Conservation (phyloP, 2,888 invertebrate genomes). For the Sipunculus nudus region DNA sequence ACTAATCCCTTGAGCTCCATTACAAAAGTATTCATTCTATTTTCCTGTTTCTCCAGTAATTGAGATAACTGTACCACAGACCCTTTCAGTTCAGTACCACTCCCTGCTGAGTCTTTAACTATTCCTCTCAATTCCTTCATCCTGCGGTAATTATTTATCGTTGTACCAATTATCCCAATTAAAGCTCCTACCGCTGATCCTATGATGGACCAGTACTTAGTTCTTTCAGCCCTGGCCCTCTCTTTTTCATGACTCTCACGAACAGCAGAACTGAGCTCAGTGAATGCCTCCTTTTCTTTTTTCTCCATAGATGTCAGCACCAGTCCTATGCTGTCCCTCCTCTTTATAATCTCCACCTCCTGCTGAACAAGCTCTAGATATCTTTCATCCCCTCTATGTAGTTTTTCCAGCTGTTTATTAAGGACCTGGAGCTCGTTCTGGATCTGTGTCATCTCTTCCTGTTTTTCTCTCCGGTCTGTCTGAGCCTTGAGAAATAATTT, state of each 20-base stretch:
- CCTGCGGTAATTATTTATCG: conserved; percentile 74
- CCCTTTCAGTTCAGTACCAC: conserved; percentile 26
- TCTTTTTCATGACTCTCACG: conserved; percentile 86
- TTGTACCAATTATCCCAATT: conserved; percentile 75
- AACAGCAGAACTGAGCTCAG: conserved; percentile 78
- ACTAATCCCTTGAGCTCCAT: conserved; percentile 28
- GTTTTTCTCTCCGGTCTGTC: conserved; percentile 50
- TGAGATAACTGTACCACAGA: conserved; percentile 29
- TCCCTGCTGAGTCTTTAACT: conserved; percentile 66
- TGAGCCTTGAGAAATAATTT: conserved; percentile 52
- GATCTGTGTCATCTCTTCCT: conserved; percentile 46
- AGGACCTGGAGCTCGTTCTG: conserved; percentile 73
- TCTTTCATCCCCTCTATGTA: conserved; percentile 79
- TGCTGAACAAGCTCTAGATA: conserved; percentile 79
- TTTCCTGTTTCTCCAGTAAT: conserved; percentile 33
- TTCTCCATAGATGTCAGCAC: conserved; percentile 76
- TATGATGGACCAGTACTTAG: conserved; percentile 85
- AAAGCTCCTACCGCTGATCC: conserved; percentile 76
- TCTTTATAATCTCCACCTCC: conserved; percentile 67
- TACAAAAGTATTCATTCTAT: conserved; percentile 38
- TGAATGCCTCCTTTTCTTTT: conserved; percentile 77
- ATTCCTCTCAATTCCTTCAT: conserved; percentile 75
- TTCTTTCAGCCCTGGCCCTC: conserved; percentile 80
- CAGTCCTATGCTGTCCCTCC: conserved; percentile 67
- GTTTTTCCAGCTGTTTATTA: conserved; percentile 80